These are phyloP conservation scores for Ichneumon xanthorius DNA, from an alignment of 2,888 invertebrate species.

Conservation along the genomic window DNA sequence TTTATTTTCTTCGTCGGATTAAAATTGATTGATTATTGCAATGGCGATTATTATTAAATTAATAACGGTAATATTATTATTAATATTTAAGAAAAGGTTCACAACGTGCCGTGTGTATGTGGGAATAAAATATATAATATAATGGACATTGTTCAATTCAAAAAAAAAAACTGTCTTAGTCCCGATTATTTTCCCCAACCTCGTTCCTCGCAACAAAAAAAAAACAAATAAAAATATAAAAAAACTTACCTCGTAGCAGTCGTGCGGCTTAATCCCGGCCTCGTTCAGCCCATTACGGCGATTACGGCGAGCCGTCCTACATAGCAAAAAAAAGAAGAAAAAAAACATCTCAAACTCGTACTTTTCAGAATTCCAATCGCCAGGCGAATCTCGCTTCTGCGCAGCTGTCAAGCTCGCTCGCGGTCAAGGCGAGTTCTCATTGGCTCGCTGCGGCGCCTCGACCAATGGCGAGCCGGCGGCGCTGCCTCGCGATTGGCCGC, in stretches of 20 bases:
- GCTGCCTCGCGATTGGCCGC: neutral
- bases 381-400: neutral
- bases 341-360: neutral
- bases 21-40: slow-evolving; percentile 76
- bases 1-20: slow-evolving; percentile 53
- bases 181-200: slow-evolving; percentile 30
- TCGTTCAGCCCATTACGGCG: neutral
- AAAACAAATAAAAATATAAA: too few species aligned
- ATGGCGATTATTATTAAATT: slow-evolving; percentile 82
- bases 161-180: slow-evolving; percentile 70
- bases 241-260: neutral
- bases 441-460: neutral
- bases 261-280: neutral
- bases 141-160: slow-evolving; percentile 95
- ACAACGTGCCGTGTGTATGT: slow-evolving; percentile 96
- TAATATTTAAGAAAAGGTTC: slow-evolving; percentile 93
- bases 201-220: neutral
- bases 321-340: neutral
- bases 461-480: neutral
- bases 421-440: neutral
- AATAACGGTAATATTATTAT: slow-evolving; percentile 83
- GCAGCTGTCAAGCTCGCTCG: neutral
- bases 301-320: neutral
- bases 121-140: slow-evolving; percentile 92
- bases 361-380: neutral